Conservation (phyloP, 2,113 vertebrate species). For the Lethenteron camtschaticum region DNA sequence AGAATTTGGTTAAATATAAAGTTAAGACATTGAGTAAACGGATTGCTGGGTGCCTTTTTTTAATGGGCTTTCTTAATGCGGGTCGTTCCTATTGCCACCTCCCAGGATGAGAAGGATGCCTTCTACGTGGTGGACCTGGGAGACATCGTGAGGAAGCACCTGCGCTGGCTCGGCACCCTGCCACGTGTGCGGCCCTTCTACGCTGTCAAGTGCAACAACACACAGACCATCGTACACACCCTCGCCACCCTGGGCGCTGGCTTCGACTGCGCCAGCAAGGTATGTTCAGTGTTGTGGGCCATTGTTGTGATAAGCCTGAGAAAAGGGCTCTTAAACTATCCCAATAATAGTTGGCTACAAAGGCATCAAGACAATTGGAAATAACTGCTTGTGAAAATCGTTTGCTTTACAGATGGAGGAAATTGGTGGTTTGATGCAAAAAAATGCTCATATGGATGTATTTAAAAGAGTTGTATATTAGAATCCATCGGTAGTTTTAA, state of each 20-base stretch:
- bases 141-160: constrained; percentile 70
- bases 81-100: background rate
- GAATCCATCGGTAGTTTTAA: no score
- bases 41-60: no score
- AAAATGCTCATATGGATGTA: no score
- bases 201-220: constrained; percentile 82
- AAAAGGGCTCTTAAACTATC: accelerated
- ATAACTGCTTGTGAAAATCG: background rate
- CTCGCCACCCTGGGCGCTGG: constrained; percentile 60
- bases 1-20: no score
- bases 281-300: constrained; percentile 16
- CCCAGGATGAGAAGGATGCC: constrained; percentile 81
- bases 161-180: constrained; percentile 54
- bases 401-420: background rate
- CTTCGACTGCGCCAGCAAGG: constrained; percentile 97
- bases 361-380: background rate
- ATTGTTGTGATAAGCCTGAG: background rate
- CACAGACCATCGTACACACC: constrained; percentile 48
- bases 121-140: constrained; percentile 88
- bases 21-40: no score
- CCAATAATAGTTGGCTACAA: background rate
- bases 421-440: no score
- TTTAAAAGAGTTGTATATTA: no score
- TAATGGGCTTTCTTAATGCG: no score
- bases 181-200: constrained; percentile 75